A percentile compares a stretch with the other conserved stretches of the same genome.
These are phyloP conservation scores for Cydia pomonella DNA, from an alignment of 1,140 invertebrate species.

Conservation along the genomic window DNA sequence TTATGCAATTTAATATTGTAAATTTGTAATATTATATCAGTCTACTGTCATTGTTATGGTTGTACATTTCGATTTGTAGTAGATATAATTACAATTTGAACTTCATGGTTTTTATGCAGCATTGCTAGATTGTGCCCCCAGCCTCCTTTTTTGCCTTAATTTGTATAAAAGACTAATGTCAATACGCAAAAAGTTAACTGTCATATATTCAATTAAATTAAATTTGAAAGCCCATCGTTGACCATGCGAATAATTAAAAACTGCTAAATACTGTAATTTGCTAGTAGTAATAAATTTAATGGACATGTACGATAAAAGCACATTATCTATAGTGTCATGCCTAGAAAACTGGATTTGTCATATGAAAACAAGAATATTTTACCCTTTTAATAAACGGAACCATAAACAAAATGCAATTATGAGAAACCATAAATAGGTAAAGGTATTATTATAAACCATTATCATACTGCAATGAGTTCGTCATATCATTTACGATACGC, in stretches of 20 bases:
- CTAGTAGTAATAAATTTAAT: constrained; percentile 3
- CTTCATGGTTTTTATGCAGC: too few species aligned
- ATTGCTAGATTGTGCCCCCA: background rate
- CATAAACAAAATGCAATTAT: constrained; percentile 6
- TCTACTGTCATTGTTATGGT: background rate
- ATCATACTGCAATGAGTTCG: background rate
- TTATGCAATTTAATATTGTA: constrained; percentile 44
- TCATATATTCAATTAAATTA: background rate
- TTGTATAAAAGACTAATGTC: background rate
- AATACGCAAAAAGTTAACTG: background rate
- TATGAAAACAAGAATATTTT: constrained; percentile 9
- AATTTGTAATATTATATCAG: constrained; percentile 17
- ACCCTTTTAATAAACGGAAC: background rate
- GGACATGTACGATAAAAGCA: background rate
- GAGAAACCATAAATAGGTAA: constrained; percentile 12
- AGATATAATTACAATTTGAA: too few species aligned
- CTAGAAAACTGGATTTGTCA: background rate
- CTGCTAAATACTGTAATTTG: background rate
- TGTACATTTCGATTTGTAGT: background rate
- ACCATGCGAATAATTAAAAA: background rate
- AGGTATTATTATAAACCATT: constrained; percentile 17
- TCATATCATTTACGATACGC: background rate
- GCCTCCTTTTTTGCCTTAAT: background rate
- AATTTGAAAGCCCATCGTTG: background rate
- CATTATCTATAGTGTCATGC: constrained; percentile 3